phyloP scores from a whole-genome alignment of 1,140 invertebrate species.

The Drosophila tristis region DNA sequence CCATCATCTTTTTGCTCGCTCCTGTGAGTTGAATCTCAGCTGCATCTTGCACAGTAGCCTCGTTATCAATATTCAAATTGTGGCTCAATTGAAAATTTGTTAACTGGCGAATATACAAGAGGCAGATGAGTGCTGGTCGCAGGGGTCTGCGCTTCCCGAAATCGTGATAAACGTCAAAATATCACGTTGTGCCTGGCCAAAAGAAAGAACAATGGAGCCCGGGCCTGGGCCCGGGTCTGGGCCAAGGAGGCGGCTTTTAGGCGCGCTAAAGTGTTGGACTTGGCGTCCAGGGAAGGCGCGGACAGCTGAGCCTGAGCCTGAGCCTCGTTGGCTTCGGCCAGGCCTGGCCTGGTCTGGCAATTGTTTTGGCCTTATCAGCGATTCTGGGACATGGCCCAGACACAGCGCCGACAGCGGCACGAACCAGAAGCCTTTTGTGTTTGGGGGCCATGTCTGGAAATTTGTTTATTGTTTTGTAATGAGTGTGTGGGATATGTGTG shows the following conservation, averaged over 20 bases:
- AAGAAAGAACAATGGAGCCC: constrained; percentile 68
- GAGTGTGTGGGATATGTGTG: constrained; percentile 55
- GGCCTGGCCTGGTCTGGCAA: constrained; percentile 50
- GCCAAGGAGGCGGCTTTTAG: constrained; percentile 71
- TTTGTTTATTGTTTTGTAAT: constrained; percentile 83
- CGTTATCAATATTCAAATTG: constrained; percentile 82
- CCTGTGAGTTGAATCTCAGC: constrained; percentile 41
- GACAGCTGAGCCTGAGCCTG: constrained; percentile 17
- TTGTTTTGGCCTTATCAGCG: constrained; percentile 80
- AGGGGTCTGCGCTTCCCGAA: constrained; percentile 45
- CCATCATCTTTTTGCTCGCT: not conserved
- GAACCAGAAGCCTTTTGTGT: constrained; percentile 71
- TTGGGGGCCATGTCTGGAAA: constrained; percentile 72
- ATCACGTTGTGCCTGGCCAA: constrained; percentile 65
- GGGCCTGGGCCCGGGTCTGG: constrained; percentile 1
- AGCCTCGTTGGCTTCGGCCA: constrained; percentile 21
- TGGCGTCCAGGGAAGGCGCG: constrained; percentile 57
- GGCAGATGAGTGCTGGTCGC: not conserved
- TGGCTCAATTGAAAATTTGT: constrained; percentile 82
- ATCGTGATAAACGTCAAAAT: constrained; percentile 83
- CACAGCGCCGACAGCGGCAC: constrained; percentile 75
- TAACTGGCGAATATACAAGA: constrained; percentile 48
- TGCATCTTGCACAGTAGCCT: constrained; percentile 62
- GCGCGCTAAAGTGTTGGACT: constrained; percentile 78
- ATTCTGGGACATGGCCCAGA: constrained; percentile 68